Evolutionary conservation across 2,113 vertebrate species (phyloP).

Genomic region (Gorsachius goisagi): DNA sequence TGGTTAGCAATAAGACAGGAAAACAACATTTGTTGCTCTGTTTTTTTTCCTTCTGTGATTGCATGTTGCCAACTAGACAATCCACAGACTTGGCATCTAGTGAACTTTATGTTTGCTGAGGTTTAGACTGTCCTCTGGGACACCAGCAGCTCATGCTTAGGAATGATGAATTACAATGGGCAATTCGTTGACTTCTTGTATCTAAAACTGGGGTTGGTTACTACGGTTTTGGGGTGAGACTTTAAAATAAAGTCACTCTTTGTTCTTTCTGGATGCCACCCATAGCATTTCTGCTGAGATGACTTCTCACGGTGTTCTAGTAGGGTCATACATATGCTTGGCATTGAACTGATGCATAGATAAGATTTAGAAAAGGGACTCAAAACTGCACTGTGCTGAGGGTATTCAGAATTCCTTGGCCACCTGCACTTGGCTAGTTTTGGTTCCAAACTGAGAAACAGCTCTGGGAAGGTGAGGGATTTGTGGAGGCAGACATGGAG

Average conservation of each 20-base stretch:
- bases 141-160: neutral
- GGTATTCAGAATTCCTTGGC: neutral
- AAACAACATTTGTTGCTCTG: conserved; percentile 52
- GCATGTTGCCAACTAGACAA: neutral
- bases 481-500: neutral
- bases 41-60: neutral
- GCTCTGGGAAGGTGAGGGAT: neutral
- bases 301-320: neutral
- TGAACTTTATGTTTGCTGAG: neutral
- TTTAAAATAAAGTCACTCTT: neutral
- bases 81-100: neutral
- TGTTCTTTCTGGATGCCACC: neutral
- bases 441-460: neutral
- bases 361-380: neutral
- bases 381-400: neutral
- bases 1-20: conserved; percentile 51
- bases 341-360: neutral
- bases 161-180: neutral
- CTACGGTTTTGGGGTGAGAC: neutral
- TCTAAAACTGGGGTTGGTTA: neutral
- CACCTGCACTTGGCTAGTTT: neutral
- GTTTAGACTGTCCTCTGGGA: neutral
- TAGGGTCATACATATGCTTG: neutral
- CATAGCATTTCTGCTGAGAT: neutral
- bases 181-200: neutral